A percentile compares a stretch with the other conserved stretches of the same genome.
phyloP scores from a whole-genome alignment of 2,113 vertebrate species.

The Origma solitaria region DNA sequence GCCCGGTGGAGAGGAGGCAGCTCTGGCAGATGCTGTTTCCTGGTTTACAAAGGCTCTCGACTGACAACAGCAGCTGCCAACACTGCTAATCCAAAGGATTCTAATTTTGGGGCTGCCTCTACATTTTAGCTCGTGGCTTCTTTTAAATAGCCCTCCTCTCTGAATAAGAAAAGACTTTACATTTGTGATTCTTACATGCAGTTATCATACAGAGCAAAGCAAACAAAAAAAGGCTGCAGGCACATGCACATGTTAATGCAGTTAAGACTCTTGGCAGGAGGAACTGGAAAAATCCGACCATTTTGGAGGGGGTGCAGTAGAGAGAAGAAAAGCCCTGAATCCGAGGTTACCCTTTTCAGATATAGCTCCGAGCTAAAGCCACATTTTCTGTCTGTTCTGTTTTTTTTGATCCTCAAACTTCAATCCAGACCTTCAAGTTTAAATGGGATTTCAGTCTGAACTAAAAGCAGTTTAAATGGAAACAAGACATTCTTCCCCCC shows the following conservation, averaged over 20 bases:
- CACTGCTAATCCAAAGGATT: neutral
- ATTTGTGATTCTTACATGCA: neutral
- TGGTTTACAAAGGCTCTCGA: neutral
- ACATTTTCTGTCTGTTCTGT: neutral
- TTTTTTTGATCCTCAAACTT: slow-evolving; percentile 53
- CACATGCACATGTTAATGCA: neutral
- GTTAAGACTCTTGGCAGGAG: neutral
- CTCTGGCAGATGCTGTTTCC: neutral
- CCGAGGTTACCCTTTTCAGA: slow-evolving; percentile 22
- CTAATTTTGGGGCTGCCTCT: neutral
- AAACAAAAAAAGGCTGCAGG: neutral
- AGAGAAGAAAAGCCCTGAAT: neutral
- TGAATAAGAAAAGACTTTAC: neutral
- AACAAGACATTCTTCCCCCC: neutral
- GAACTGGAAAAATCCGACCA: neutral
- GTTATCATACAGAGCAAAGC: neutral
- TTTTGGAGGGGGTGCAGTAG: neutral
- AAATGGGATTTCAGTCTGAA: slow-evolving; percentile 53
- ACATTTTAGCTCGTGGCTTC: neutral
- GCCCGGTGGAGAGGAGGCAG: neutral
- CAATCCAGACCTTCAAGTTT: slow-evolving; percentile 37
- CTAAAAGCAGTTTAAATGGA: slow-evolving; percentile 46
- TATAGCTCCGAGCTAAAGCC: slow-evolving; percentile 29
- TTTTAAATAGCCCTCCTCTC: neutral
- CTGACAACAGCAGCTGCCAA: neutral